Evolutionary conservation across 2,113 vertebrate genomes (phyloP).

Genomic region (Trichomycterus rosablanca): DNA sequence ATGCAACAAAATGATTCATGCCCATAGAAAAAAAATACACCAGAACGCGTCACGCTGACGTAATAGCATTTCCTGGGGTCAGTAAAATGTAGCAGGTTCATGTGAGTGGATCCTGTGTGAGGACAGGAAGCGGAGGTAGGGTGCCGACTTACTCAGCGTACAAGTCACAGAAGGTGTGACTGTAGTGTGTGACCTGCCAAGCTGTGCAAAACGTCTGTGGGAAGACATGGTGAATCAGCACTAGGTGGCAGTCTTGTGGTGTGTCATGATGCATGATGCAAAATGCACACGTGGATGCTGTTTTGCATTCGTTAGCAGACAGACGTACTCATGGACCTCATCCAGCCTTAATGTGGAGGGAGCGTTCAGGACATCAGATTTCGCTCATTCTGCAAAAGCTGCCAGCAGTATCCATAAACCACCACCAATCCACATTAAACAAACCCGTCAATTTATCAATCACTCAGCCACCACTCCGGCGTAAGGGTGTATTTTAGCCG

Average conservation of each 20-base stretch:
- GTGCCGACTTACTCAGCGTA: slow-evolving; percentile 16
- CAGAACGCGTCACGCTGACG: too few species aligned
- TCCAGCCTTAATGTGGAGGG: slow-evolving; percentile 32
- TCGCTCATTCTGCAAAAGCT: slow-evolving; percentile 42
- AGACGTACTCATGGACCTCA: slow-evolving; percentile 24
- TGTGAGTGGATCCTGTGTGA: not conserved
- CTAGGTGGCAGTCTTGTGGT: slow-evolving; percentile 45
- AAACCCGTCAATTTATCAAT: slow-evolving; percentile 43
- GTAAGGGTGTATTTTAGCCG: slow-evolving; percentile 29
- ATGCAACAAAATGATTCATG: too few species aligned
- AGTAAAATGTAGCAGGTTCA: too few species aligned
- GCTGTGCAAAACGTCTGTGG: not conserved
- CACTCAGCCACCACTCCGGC: slow-evolving; percentile 24
- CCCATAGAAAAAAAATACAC: too few species aligned
- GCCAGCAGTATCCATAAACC: slow-evolving; percentile 30
- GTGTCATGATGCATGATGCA: not conserved
- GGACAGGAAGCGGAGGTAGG: slow-evolving; percentile 15
- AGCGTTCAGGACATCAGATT: slow-evolving; percentile 44
- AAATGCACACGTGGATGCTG: not conserved
- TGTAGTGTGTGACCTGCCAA: slow-evolving; percentile 7
- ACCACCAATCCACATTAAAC: slow-evolving; percentile 40
- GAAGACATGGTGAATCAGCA: slow-evolving; percentile 13
- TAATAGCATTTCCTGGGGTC: too few species aligned
- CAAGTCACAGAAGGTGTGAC: slow-evolving; percentile 18
- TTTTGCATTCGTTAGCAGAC: slow-evolving; percentile 35